phyloP scores from a whole-genome alignment of 2,888 invertebrate genomes.

The Leptinotarsa haldemani region DNA sequence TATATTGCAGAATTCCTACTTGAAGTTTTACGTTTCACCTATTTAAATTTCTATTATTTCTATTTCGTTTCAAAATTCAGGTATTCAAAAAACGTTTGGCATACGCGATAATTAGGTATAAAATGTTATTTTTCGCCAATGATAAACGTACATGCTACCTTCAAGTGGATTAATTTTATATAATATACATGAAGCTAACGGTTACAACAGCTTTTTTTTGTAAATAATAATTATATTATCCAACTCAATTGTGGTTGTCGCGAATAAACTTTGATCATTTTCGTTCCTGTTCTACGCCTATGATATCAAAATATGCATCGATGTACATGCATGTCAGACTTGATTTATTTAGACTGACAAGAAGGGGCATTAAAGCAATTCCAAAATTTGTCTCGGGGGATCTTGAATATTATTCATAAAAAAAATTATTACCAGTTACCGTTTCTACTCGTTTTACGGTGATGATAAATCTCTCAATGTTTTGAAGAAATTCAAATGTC shows the following conservation, averaged over 20 bases:
- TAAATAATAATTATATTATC: too few species aligned
- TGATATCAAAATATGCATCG: constrained; percentile 54
- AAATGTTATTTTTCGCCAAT: too few species aligned
- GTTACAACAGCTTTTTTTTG: too few species aligned
- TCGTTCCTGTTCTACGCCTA: constrained; percentile 13
- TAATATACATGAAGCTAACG: too few species aligned
- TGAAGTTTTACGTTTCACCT: too few species aligned
- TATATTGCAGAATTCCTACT: too few species aligned
- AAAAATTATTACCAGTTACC: constrained; percentile 35
- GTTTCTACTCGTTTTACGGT: constrained; percentile 29
- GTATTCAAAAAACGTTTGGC: too few species aligned
- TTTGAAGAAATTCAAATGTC: constrained; percentile 35
- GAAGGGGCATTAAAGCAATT: constrained; percentile 43
- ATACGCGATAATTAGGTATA: too few species aligned
- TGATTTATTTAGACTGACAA: constrained; percentile 50
- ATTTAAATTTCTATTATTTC: too few species aligned
- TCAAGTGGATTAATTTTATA: too few species aligned
- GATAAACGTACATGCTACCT: too few species aligned
- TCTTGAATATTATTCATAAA: constrained; percentile 42
- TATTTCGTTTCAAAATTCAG: too few species aligned
- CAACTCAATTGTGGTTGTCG: background rate
- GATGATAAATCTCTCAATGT: constrained; percentile 38
- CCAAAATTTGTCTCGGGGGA: constrained; percentile 46
- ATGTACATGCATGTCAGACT: constrained; percentile 40
- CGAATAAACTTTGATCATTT: background rate